Conservation (phyloP, 1,140 invertebrate species). For the Drosophila santomea region DNA sequence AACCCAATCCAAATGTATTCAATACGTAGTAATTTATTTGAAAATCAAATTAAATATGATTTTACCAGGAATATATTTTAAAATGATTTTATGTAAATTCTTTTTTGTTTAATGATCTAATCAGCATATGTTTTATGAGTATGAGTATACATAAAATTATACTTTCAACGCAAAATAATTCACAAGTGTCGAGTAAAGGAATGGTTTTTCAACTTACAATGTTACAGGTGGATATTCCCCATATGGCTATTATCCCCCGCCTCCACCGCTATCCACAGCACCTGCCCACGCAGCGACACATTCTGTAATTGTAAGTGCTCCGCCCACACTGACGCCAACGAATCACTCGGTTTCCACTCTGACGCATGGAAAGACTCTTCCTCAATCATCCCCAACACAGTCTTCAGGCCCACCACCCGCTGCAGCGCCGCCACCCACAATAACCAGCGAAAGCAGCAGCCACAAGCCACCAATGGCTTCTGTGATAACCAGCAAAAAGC, state of each 20-base stretch:
- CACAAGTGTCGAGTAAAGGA: no score
- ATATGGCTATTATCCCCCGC: conserved; percentile 80
- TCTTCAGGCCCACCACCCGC: conserved; percentile 14
- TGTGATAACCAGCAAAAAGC: conserved; percentile 71
- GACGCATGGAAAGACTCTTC: conserved; percentile 57
- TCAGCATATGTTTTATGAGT: no score
- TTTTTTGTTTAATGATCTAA: no score
- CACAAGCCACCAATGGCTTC: conserved; percentile 24
- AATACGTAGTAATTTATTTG: no score
- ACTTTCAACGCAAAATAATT: no score
- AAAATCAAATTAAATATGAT: not conserved
- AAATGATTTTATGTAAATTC: no score
- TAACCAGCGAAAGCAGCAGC: not conserved
- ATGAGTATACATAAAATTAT: no score
- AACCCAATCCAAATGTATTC: no score
- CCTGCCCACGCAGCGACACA: conserved; percentile 60
- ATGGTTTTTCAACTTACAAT: not conserved
- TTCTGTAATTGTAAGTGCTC: conserved; percentile 71
- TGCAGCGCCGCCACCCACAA: conserved; percentile 10
- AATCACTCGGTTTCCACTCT: conserved; percentile 66
- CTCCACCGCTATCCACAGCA: conserved; percentile 68
- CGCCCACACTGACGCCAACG: conserved; percentile 58
- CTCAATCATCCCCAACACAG: conserved; percentile 23
- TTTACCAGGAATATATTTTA: no score
- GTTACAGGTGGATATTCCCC: conserved; percentile 70